Base-by-base conservation (phyloP, 2,797 vertebrate species). In the Poeciliopsis presidionis region DNA sequence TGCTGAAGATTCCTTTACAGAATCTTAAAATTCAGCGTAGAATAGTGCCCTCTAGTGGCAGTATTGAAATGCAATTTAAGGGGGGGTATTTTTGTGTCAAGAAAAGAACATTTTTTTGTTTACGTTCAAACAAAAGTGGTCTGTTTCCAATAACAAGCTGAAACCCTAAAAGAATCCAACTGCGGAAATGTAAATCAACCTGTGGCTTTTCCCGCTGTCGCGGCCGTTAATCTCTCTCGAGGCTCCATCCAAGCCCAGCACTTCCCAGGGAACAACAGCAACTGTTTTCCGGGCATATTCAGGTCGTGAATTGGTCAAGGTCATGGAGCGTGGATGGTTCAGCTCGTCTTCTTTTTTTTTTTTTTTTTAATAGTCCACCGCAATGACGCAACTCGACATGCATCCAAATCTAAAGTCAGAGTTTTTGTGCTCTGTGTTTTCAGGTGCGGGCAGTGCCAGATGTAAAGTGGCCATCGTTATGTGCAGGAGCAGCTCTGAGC, bases 401-500 rank as follows among this genome's bases (percentile, higher is more conserved):
- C 77, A 63, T 70, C n/a, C 9, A 73, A 30, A 74, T 84, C 2
- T 49, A 82, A 43, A 57, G 33, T 5, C 53, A 5, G 18, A 7
- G 2, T 80, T 46, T 79, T 30, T 79, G 2, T 87, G 8, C 45
- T 33, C 76, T 55, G 22, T 63, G 81, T 51, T 87, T 89, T 51
- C 92, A 99, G 97, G 98, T 90, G 97, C 97, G 85, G 97, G 97
- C 9, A 96, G 96, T 76, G 84, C 91, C 33, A 47, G 77, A 1
- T 95, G 94, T 77, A 91, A 87, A 86, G 87, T 94, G 77, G 90
- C 95, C 95, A 93, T 99, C 87, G 97, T 99, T 86, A 96, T 99
- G 97, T 97, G 96, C 91, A 97, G 91, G 94, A 97, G 92, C 80
- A 82, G 86, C 47, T 80, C 91, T 81, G 86, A 57, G 75, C 72